Evolutionary conservation across 2,797 vertebrate genomes (phyloP), one percentile per base, ranked within the genome.

Genomic region (Alauda arvensis): DNA sequence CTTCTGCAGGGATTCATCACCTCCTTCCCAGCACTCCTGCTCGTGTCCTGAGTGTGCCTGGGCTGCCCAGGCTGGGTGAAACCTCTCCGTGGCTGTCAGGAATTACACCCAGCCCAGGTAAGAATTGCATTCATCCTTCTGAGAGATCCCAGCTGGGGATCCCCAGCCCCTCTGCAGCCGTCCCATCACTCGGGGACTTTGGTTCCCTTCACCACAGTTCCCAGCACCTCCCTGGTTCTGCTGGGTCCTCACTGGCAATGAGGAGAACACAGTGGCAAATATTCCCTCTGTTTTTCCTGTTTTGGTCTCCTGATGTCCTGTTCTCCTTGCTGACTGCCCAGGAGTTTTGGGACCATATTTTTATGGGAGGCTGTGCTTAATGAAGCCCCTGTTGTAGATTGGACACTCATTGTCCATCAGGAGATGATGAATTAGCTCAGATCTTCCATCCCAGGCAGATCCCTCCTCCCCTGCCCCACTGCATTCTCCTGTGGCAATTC

Each of bases 241-340:
- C 74, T 80, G 57, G 28, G 6, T 19, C 49, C 59, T 57, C 7
- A 0, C 0, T 56, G 57, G 25, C 56, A 65, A 1, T 18, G 18
- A 56, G 52, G 52, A 72, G 39, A 33, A 5, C 61, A 49, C 37
- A 46, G 9, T 1, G 23, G 7, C 18, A 46, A 37, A 6, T 28
- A 26, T 70, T 59, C 19, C 14, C 31, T 21, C 1, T 11, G 0
- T 5, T 37, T 43, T 55, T 52, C 53, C 34, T 43, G 0, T 33
- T 71, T 59, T 51, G 61, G 20, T 40, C 19, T 46, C n/a, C 40
- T 79, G 68, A 9, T 56, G 33, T 43, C n/a, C 53, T 49, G 18
- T n/a, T 82, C 66, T 43, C 45, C 7, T 4, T 24, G 5, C 5
- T 33, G 63, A 40, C 31, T 40, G 48, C 5, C 26, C 66, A 70